phyloP scores from a whole-genome alignment of 2,113 vertebrate genomes.

The Percopsis transmontana region DNA sequence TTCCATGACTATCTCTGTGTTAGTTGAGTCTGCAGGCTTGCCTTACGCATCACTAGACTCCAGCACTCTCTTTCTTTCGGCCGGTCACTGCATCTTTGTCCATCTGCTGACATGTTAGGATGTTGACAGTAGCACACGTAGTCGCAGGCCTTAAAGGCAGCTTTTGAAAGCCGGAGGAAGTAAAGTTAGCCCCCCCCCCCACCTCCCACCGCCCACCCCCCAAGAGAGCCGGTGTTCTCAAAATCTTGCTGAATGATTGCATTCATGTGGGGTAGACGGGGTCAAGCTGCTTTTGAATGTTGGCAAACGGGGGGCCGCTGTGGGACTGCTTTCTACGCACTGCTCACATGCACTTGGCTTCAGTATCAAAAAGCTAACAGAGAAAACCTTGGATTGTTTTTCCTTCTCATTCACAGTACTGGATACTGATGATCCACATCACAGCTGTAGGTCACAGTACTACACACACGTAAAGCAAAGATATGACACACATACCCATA shows the following conservation, averaged over 20 bases:
- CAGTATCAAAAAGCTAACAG: constrained; percentile 50
- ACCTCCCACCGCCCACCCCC: neutral
- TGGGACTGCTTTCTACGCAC: constrained; percentile 28
- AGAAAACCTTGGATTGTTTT: constrained; percentile 61
- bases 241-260: constrained; percentile 47
- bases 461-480: neutral
- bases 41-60: constrained; percentile 25
- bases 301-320: constrained; percentile 52
- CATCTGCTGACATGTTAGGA: constrained; percentile 4
- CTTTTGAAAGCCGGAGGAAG: constrained; percentile 27
- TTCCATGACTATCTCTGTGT: neutral
- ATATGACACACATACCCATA: constrained; percentile 16
- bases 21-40: constrained; percentile 35
- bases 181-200: constrained; percentile 21
- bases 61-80: constrained; percentile 25
- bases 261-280: constrained; percentile 47
- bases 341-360: constrained; percentile 51
- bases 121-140: neutral
- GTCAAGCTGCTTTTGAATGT: constrained; percentile 54
- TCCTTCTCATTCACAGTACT: constrained; percentile 48
- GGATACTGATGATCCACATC: constrained; percentile 53
- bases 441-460: constrained; percentile 56
- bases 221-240: constrained; percentile 34
- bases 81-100: constrained; percentile 25
- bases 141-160: constrained; percentile 22